Base-by-base conservation (phyloP, 2,797 vertebrate genomes). In the Pelobates cultripes region DNA sequence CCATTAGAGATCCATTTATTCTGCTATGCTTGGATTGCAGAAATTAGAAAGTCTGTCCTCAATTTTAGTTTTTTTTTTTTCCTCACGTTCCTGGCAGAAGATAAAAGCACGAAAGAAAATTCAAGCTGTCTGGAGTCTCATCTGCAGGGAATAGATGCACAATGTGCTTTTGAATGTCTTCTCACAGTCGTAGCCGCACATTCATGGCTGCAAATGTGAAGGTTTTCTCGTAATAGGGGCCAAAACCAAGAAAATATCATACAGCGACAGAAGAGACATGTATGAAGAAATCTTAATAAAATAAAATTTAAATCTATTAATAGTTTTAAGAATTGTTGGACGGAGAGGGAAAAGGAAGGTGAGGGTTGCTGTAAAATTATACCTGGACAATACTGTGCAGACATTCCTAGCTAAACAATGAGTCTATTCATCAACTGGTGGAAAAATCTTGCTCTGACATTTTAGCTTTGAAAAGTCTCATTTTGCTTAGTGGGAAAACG, bases 331-430 rank as follows among this genome's bases (percentile, higher is more conserved):
- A 74, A 74, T 47, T 70, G 63, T 75, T 51, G 71, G 44, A 7
- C 28, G 28, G 28, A 28, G 28, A 28, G 66, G 66, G 82, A 83
- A 84, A 82, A 67, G 61, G 72, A 84, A 76, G 73, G 77, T 76
- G 73, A 76, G 63, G 73, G 45, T 42, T 69, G 68, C 63, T 74
- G 82, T 79, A 75, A 79, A 71, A 71, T 79, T 79, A 84, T 76
- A 84, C 73, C 82, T 84, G 73, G 10, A 51, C 44, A 66, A 51
- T 63, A 66, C 77, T 14, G 72, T 63, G 14, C 42, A 84, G 68
- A 80, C 82, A 84, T 79, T 84, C 82, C 77, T 8, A 4, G n/a
- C 57, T 17, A 15, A n/a, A 84, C 82, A 84, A 84, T 75, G 44
- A 41, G 17, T 7, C 15, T 67, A 75, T 84, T 84, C 77, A 83